Evolutionary conservation across 2,797 vertebrate genomes (phyloP).

Genomic region (Molothrus aeneus): DNA sequence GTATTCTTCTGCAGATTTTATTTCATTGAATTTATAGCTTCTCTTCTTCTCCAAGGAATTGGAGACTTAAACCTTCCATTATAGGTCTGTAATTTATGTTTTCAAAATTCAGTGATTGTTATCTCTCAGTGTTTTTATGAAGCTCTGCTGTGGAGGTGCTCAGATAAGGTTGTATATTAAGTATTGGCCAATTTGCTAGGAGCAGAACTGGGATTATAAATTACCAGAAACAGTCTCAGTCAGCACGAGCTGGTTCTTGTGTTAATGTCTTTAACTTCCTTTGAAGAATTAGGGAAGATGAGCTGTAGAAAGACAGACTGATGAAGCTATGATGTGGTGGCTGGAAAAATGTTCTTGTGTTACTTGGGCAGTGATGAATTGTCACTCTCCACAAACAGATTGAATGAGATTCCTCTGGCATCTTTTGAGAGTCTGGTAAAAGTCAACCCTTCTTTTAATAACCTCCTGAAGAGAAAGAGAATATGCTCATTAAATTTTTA

Average conservation of each 20-base stretch:
- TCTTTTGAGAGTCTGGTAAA: neutral
- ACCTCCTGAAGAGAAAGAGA: neutral
- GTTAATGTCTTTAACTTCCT: neutral
- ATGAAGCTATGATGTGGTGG: neutral
- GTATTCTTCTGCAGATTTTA: conserved; percentile 16
- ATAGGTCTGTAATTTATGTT: conserved; percentile 44
- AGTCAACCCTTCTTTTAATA: neutral
- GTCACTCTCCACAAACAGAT: neutral
- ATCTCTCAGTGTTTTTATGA: conserved; percentile 35
- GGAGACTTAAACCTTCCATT: conserved; percentile 1
- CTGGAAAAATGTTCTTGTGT: neutral
- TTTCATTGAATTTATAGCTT: conserved; percentile 51
- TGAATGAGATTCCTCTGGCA: neutral
- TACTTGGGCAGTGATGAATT: neutral
- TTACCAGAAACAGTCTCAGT: neutral
- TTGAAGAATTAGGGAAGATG: neutral
- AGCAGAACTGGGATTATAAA: conserved; percentile 25
- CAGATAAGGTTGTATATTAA: conserved; percentile 39
- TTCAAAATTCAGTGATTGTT: conserved; percentile 17
- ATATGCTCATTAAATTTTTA: neutral
- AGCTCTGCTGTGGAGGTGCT: conserved; percentile 10
- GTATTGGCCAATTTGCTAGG: neutral
- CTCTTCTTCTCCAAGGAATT: conserved; percentile 16
- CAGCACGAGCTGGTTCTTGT: neutral
- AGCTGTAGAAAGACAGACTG: neutral